Evolutionary conservation across 2,888 invertebrate species (phyloP).

Genomic region (Gymnocheta viridis): DNA sequence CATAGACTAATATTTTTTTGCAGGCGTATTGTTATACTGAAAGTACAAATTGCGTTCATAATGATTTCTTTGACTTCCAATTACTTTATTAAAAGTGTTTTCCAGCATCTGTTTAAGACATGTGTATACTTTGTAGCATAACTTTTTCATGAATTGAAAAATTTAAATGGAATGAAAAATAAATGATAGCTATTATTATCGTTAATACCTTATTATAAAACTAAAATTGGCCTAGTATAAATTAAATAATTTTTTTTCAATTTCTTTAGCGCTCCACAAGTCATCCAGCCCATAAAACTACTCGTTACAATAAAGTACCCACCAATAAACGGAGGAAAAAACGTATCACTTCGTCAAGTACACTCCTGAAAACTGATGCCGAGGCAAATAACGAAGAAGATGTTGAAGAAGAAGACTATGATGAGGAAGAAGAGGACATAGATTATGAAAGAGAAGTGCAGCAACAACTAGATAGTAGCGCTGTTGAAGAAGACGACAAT

Average conservation of each 20-base stretch:
- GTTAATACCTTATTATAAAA: too few relatives aligned
- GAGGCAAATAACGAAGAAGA: slow-evolving; percentile 73
- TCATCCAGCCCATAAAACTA: slow-evolving; percentile 76
- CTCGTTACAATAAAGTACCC: slow-evolving; percentile 79
- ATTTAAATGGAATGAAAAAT: too few relatives aligned
- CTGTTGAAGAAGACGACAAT: slow-evolving; percentile 33
- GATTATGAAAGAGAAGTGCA: slow-evolving; percentile 55
- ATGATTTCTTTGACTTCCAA: too few relatives aligned
- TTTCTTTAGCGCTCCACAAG: slow-evolving; percentile 77
- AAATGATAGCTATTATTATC: too few relatives aligned
- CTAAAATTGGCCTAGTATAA: too few relatives aligned
- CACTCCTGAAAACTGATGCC: slow-evolving; percentile 73
- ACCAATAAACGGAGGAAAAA: slow-evolving; percentile 71
- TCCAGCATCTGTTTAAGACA: too few relatives aligned
- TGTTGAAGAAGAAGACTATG: slow-evolving; percentile 68
- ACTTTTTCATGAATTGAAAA: too few relatives aligned
- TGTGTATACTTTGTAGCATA: too few relatives aligned
- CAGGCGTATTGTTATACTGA: too few relatives aligned
- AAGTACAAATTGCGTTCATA: too few relatives aligned
- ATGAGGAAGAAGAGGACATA: slow-evolving; percentile 73
- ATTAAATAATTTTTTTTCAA: not conserved
- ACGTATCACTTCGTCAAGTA: slow-evolving; percentile 69
- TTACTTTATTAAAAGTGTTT: too few relatives aligned
- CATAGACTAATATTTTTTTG: too few relatives aligned
- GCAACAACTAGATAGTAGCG: not conserved